These are phyloP conservation scores for Drosophila aldrichi DNA, from an alignment of 2,888 invertebrate species.

Conservation along the genomic window DNA sequence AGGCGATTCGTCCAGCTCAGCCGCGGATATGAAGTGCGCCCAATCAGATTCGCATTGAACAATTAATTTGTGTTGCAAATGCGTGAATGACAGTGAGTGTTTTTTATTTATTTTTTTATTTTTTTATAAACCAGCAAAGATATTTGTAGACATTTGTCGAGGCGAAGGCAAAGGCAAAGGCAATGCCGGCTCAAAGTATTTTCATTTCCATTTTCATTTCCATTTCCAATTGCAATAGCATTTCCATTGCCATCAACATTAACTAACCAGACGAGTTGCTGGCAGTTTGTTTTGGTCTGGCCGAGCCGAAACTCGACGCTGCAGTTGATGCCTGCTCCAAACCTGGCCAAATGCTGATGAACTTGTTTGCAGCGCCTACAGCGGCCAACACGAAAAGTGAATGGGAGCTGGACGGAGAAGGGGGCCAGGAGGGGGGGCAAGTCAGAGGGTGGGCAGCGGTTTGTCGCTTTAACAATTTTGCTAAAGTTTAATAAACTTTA, in stretches of 20 bases:
- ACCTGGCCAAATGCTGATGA: slow-evolving; percentile 71
- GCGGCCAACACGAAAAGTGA: slow-evolving; percentile 65
- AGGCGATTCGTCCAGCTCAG: background rate
- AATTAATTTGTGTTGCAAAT: slow-evolving; percentile 42
- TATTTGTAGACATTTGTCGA: slow-evolving; percentile 14
- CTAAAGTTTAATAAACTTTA: slow-evolving; percentile 80
- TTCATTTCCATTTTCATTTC: slow-evolving; percentile 21
- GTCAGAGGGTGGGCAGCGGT: slow-evolving; percentile 19
- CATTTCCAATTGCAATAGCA: slow-evolving; percentile 12
- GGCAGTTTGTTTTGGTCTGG: slow-evolving; percentile 60
- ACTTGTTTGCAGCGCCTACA: slow-evolving; percentile 72
- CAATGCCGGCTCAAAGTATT: slow-evolving; percentile 38
- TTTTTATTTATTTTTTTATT: background rate
- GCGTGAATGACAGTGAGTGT: slow-evolving; percentile 33
- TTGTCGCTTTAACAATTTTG: slow-evolving; percentile 74
- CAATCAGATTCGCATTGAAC: slow-evolving; percentile 28
- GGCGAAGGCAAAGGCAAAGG: slow-evolving; percentile 26
- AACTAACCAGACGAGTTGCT: slow-evolving; percentile 42
- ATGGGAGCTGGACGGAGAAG: slow-evolving; percentile 14
- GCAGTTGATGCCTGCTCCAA: slow-evolving; percentile 26
- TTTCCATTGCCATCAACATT: slow-evolving; percentile 46
- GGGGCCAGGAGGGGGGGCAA: background rate
- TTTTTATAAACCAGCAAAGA: slow-evolving; percentile 35
- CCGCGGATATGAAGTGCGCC: slow-evolving; percentile 1
- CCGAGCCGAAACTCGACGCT: slow-evolving; percentile 23